These are phyloP conservation scores for Pristionchus arcanus DNA, from an alignment of 2,888 invertebrate genomes.

Conservation along the genomic window DNA sequence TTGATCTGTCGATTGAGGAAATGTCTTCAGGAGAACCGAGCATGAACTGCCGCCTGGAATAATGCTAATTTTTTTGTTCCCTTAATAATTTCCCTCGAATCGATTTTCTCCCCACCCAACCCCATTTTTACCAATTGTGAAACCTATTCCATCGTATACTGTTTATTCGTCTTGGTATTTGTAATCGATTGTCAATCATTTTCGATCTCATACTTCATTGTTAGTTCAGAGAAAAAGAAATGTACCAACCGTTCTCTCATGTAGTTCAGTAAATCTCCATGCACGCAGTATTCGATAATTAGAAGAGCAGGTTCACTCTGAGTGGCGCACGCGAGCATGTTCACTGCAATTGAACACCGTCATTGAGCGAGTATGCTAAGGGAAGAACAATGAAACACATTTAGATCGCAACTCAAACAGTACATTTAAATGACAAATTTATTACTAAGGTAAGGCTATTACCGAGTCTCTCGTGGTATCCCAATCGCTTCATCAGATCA, in stretches of 20 bases:
- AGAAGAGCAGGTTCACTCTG: conserved; percentile 14
- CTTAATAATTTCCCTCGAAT: no score
- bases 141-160: background rate
- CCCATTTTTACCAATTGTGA: no score
- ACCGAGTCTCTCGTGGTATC: conserved; percentile 52
- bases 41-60: conserved; percentile 18
- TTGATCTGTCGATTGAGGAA: conserved; percentile 39
- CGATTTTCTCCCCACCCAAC: background rate
- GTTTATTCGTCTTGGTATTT: no score
- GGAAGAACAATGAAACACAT: no score
- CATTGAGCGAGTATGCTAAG: background rate
- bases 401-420: no score
- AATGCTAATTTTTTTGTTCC: no score
- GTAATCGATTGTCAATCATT: no score
- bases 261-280: conserved; percentile 46
- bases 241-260: conserved; percentile 15
- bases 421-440: no score
- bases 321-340: conserved; percentile 36
- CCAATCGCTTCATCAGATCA: conserved; percentile 47
- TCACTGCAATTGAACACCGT: conserved; percentile 23
- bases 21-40: background rate
- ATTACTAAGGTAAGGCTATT: background rate
- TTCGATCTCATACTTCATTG: no score
- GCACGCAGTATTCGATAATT: conserved; percentile 35
- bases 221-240: background rate